Evolutionary conservation across 2,113 vertebrate species (phyloP).

Genomic region (Tyrannus savana): DNA sequence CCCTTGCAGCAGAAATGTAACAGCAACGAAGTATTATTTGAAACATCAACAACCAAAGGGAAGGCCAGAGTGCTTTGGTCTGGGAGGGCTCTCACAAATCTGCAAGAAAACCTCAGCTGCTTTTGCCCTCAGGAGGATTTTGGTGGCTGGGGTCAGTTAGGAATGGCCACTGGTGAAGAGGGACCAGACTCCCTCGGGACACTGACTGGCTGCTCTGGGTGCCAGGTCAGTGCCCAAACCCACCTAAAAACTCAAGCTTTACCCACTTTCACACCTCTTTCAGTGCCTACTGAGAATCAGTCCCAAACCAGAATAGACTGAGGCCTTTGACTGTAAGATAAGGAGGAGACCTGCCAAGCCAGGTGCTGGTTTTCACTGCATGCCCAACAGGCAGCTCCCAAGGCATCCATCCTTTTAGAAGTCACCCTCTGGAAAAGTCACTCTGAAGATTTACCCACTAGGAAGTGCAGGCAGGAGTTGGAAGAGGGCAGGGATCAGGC

Average conservation of each 20-base stretch:
- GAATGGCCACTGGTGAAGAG: not conserved
- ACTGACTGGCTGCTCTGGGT: not conserved
- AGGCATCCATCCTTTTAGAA: not conserved
- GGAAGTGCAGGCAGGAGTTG: not conserved
- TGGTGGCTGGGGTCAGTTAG: not conserved
- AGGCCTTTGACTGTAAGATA: not conserved
- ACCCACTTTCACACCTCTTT: not conserved
- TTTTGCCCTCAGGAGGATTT: not conserved
- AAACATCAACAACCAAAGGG: not conserved
- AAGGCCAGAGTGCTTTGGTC: not conserved
- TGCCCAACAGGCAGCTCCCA: not conserved
- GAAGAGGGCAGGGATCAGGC: not conserved
- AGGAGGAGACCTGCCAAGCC: not conserved
- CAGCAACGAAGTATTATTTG: not conserved
- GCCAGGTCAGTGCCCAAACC: not conserved
- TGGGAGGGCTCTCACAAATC: accelerated
- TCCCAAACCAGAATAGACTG: not conserved
- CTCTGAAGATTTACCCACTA: not conserved
- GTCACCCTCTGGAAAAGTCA: not conserved
- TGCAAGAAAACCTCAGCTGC: not conserved
- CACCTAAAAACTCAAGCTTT: not conserved
- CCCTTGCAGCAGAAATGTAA: not conserved
- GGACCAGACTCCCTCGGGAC: not conserved
- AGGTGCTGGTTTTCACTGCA: not conserved
- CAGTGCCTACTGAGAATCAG: not conserved